Evolutionary conservation across 1,140 invertebrate genomes (phyloP), one percentile per base, ranked within the genome.

Genomic region (Bombus superbus): DNA sequence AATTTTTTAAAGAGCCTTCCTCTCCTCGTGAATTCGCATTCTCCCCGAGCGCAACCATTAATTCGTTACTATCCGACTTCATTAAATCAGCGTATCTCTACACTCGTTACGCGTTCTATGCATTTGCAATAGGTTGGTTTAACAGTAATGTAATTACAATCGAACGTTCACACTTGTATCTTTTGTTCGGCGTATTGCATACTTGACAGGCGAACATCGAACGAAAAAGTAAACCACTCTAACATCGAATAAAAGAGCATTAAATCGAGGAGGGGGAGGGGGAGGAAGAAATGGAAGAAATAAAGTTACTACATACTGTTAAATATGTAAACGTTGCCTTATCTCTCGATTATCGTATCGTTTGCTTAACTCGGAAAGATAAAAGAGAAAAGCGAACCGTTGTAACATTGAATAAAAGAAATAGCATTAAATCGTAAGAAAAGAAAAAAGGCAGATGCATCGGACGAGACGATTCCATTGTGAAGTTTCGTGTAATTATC

Each of bases 401-500:
- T 22, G 38, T 5, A 44, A 6, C 8, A 42, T 66, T 35, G 6
- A 66, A 44, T 32, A 42, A 66, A 66, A 62, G 35, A 62, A 40
- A 8, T 35, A 25, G 3, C n/a, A 22, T 10, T 22, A 22, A 47
- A 47, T 18, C 22, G 32, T 25, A n/a, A 32, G 32, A n/a, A 85
- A 42, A n/a, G 18, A 59, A 42, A 13, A n/a, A 47, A 85, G 22
- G 38, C 28, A 6, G n/a, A 47, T 28, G 32, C 68, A 8, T 83
- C 42, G 32, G 62, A 76, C 3, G 57, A 53, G 22, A 75, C 53
- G 79, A 74, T 80, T 3, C 47, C 42, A 44, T 57, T 44, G 40
- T 66, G 35, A 62, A 40, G 57, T 40, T 53, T 47, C 40, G 66
- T 35, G 53, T 44, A 86, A 81, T 87, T 87, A 86, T 74, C 68